Evolutionary conservation across 2,888 invertebrate genomes (phyloP), one percentile per base, ranked within the genome.

Genomic region (Terebella lapidaria): DNA sequence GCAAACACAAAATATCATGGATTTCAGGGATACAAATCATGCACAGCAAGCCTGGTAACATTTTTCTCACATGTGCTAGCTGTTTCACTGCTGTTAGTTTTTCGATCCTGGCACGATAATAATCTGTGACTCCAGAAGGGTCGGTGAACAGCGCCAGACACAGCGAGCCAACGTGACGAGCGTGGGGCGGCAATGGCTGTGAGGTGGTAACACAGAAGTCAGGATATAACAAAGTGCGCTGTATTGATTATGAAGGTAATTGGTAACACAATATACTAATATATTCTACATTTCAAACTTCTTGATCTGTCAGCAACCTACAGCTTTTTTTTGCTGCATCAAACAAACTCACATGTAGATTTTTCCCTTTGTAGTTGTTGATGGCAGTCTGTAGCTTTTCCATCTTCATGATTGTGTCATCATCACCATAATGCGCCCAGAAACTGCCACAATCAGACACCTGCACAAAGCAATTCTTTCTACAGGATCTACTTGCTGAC

Each of bases 391-490:
- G 63, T 18, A 62, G 58, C 3, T 26, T 24, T 20, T 15, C 20
- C 35, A 63, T 4, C 24, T 10, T 49, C n/a, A 4, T 15, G 61
- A 57, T 53, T 15, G 63, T 68, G 26, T 83, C 81, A 0, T 82
- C 80, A 61, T 86, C 84, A 28, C 80, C 79, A 67, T 85, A 82
- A 60, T 86, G 86, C 10, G 84, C 87, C 87, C 87, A 90, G 78
- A 90, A 90, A 71, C 86, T 86, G 58, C 86, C 84, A 24, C 88
- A 86, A 74, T 85, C 85, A 20, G 85, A 79, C 1, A 85, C 71
- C 87, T 89, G 73, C 24, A 56, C 20, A 18, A n/a, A 29, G n/a
- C n/a, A n/a, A n/a, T n/a, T n/a, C n/a, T n/a, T n/a, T n/a, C n/a
- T n/a, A n/a, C n/a, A n/a, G n/a, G n/a, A n/a, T n/a, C n/a, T n/a